Evolutionary conservation across 2,113 vertebrate species (phyloP), one percentile per base, ranked within the genome.

Genomic region (Stercorarius parasiticus): DNA sequence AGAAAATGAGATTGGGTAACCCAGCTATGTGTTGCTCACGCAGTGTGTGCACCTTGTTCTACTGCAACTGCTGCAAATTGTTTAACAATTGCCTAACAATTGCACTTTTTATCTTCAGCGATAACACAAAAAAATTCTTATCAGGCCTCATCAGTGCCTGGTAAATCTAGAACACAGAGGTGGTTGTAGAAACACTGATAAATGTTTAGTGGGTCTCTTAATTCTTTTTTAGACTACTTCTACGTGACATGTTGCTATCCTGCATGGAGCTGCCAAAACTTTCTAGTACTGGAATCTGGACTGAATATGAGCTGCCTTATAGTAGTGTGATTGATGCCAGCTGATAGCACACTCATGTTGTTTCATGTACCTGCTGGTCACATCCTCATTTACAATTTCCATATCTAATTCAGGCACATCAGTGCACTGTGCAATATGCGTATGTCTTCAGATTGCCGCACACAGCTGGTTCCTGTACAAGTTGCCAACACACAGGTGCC

Each of bases 371-470:
- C 34, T 77, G 34, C 69, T 90, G 40, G 23, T 67, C 22, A 29
- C 16, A 45, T 55, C 22, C 32, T 55, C 20, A 38, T 55, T 90
- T 86, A n/a, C 4, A 26, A 26, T 65, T 80, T 80, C 43, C 18
- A 2, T 22, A 16, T n/a, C 34, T 82, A 53, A 56, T 27, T 65
- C 8, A 13, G 30, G 13, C 26, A 22, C 8, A 19, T 43, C 53
- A 29, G 9, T 16, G 26, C 25, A 38, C 49, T 2, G 4, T 29
- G 29, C 0, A 5, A 9, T 61, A 22, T 5, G 2, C 16, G 4
- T 15, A 40, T 65, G 27, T 73, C 40, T 83, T 79, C 20, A 47
- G 19, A 22, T 1, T 18, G 6, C 55, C 73, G 58, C 43, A 36
- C 40, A 61, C 10, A 72, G 12, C 27, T 71, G 13, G 8, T 26